Base-by-base conservation (phyloP, 2,113 vertebrate genomes). In the Erythrocercus mccallii region DNA sequence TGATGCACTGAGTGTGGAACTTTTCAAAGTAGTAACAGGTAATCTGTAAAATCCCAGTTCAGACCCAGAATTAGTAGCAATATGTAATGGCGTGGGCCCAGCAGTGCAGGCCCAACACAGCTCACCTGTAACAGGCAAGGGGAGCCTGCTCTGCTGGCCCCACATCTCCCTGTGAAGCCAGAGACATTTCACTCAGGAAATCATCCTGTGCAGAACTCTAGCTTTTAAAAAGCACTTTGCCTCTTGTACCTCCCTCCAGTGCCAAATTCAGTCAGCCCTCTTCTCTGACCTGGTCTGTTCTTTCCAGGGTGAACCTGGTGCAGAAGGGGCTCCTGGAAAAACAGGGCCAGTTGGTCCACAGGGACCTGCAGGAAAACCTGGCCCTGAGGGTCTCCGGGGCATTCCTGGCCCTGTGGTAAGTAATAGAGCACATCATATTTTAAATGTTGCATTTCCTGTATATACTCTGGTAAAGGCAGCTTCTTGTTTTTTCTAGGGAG, bases 401-500 rank as follows among this genome's bases (percentile, higher is more conserved):
- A 99, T 99, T 96, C 99, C 99, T 21, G 99, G 99, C 66, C 99
- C 99, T 42, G 99, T 99, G 92, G 99, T 99, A 88, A 98, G 99
- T 96, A 82, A 44, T 12, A 7, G 38, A 48, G 20, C 54, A 31
- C 30, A 31, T 6, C n/a, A 20, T 23, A 37, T 58, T 81, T 92
- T 24, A 73, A 57, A 83, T 11, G 9, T 84, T 80, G 12, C 10
- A 18, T 65, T 83, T 91, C 56, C 17, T 66, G 3, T 31, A 6
- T 56, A 60, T 42, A 6, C 44, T 71, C 60, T 78, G 37, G 40
- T 78, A 88, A 76, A 94, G 44, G 10, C 77, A 92, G 27, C 10
- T 38, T 65, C 71, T 15, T 94, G 7, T 80, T 89, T 97, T 56
- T 22, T 79, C 25, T 96, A 99, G 99, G 99, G 99, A 96, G 99